Evolutionary conservation across 2,113 vertebrate species (phyloP).

Genomic region (Pterocles gutturalis): DNA sequence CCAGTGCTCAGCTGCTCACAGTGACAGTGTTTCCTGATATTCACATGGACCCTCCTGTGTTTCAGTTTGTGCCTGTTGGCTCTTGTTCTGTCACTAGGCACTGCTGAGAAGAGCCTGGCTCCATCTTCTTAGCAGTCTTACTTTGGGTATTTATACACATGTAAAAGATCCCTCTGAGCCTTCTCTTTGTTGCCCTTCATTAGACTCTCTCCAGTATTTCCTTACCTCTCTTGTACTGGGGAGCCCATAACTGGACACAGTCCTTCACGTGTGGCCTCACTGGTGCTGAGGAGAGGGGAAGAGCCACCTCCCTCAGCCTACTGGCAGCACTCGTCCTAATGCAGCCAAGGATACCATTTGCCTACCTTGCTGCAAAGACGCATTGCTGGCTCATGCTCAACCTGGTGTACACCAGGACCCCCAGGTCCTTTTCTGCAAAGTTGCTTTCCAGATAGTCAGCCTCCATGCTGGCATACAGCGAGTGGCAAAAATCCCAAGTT

Average conservation of each 20-base stretch:
- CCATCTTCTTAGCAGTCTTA: too few species aligned
- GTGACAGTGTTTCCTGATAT: too few species aligned
- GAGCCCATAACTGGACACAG: neutral
- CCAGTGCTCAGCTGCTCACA: too few species aligned
- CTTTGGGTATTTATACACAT: accelerated
- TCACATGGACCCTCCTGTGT: too few species aligned
- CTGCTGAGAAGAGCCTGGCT: too few species aligned
- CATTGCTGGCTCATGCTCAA: neutral
- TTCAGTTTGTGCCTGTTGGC: too few species aligned
- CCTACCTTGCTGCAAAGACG: neutral
- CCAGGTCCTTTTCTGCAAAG: neutral
- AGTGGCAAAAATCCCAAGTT: neutral
- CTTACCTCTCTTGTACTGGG: too few species aligned
- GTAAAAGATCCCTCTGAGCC: neutral
- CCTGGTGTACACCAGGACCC: neutral
- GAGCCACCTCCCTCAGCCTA: neutral
- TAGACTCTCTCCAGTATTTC: too few species aligned
- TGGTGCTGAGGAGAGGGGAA: neutral
- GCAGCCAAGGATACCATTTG: neutral
- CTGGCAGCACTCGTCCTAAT: neutral
- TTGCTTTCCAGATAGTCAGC: neutral
- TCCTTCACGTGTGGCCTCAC: neutral
- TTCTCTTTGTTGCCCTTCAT: neutral
- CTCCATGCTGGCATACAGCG: neutral
- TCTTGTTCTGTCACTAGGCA: too few species aligned